Base-by-base conservation (phyloP, 2,797 vertebrate genomes). In the Sciurus vulgaris region DNA sequence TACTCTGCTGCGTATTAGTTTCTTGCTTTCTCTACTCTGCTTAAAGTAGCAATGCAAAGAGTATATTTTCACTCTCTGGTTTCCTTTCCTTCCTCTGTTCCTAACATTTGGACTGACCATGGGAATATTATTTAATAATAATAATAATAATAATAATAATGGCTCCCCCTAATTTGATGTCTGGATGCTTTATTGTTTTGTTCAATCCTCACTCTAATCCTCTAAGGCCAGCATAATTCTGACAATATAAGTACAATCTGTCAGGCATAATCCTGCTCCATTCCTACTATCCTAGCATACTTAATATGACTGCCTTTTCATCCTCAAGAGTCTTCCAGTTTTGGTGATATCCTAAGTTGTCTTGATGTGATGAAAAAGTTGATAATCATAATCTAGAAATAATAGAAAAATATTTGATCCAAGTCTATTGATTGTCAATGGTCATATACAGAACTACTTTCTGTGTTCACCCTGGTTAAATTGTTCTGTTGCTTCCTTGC, bases 1-100 rank as follows among this genome's bases (percentile, higher is more conserved):
- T 93, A 93, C 51, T 82, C 49, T 85, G 91, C 67, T 96, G 76
- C 59, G 89, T 94, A 77, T 92, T 95, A 95, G 49, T 82, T 20
- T 73, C 41, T 77, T 95, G 63, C 26, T 95, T 97, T 73, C 84
- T 94, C 81, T 90, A 76, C 20, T 90, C 56, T 85, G 22, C 76
- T 89, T 89, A 79, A 82, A 93, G 51, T 85, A 93, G 90, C 70
- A 81, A 15, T 85, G 28, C 35, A 86, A 10, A 28, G 26, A 72
- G 69, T 96, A 92, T 76, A 94, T 81, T 35, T 24, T 56, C 86
- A 63, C 51, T 92, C 51, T 72, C 14, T 89, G 33, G 74, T 88
- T 96, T 91, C 86, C 30, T 49, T 72, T 79, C 41, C 33, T 67
- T n/a, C 38, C 33, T 93, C 20, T 86, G 1, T 51, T 91, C 47